These are phyloP conservation scores for Saxicola maurus DNA, from an alignment of 2,797 vertebrate genomes.

Conservation along the genomic window DNA sequence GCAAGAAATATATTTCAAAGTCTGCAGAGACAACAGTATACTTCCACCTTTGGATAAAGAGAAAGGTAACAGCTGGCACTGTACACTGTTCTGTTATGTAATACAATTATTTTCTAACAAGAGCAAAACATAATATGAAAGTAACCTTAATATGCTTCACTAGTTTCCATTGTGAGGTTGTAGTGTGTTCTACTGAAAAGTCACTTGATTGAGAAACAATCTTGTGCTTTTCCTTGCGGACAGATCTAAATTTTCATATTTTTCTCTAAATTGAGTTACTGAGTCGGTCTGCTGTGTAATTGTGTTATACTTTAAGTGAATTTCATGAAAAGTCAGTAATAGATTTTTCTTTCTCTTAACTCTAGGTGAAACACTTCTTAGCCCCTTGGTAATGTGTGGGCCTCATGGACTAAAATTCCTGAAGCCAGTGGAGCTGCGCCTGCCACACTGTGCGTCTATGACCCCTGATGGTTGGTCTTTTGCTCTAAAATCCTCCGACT, in stretches of 20 bases:
- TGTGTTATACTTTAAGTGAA: background rate
- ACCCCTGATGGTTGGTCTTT: constrained; percentile 99
- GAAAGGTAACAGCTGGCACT: constrained; percentile 81
- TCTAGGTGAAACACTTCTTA: constrained; percentile 94
- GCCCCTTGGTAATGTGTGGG: constrained; percentile 93
- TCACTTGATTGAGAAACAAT: background rate
- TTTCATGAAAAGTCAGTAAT: background rate
- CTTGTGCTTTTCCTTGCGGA: background rate
- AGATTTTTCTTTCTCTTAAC: background rate
- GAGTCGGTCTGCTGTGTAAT: background rate
- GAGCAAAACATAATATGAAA: background rate
- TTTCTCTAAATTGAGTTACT: background rate
- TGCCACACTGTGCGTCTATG: constrained; percentile 99
- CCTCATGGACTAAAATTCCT: constrained; percentile 98
- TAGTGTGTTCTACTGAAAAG: background rate
- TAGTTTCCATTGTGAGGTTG: background rate
- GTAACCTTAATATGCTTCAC: fast-evolving
- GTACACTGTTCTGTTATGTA: background rate
- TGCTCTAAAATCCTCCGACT: constrained; percentile 99
- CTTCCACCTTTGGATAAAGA: constrained; percentile 97
- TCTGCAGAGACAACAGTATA: constrained; percentile 98
- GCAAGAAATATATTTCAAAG: constrained; percentile 99
- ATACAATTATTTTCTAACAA: background rate
- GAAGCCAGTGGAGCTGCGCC: constrained; percentile 98
- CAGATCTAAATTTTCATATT: fast-evolving